These are phyloP conservation scores for Pandion haliaetus DNA, from an alignment of 2,113 vertebrate genomes.

Conservation along the genomic window DNA sequence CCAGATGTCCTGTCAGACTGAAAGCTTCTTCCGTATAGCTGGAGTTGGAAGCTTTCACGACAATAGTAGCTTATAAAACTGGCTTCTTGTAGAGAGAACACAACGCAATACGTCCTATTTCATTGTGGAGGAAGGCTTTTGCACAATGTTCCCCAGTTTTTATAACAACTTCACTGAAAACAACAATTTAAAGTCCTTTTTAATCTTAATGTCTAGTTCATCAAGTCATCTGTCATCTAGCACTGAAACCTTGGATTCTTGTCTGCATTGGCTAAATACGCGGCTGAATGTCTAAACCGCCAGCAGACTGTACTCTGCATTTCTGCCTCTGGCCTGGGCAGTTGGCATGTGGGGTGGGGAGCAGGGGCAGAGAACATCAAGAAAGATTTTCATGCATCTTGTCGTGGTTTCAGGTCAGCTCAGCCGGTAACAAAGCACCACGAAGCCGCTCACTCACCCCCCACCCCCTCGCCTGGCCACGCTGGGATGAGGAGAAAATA, in stretches of 20 bases:
- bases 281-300: not conserved
- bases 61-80: not conserved
- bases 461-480: too few species aligned
- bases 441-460: too few species aligned
- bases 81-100: not conserved
- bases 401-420: too few species aligned
- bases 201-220: not conserved
- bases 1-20: not conserved
- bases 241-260: not conserved
- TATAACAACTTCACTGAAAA: not conserved
- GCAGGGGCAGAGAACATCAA: not conserved
- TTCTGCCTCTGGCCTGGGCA: not conserved
- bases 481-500: too few species aligned
- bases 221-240: not conserved
- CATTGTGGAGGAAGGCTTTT: not conserved
- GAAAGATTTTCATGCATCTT: not conserved
- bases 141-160: not conserved
- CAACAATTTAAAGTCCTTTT: not conserved
- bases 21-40: not conserved
- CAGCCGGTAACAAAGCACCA: too few species aligned
- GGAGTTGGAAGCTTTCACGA: not conserved
- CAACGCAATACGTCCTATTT: accelerated
- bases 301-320: not conserved
- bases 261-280: not conserved
- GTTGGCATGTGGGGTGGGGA: accelerated